Base-by-base conservation (phyloP, 2,113 vertebrate genomes). In the Petrocephalus microphthalmus region DNA sequence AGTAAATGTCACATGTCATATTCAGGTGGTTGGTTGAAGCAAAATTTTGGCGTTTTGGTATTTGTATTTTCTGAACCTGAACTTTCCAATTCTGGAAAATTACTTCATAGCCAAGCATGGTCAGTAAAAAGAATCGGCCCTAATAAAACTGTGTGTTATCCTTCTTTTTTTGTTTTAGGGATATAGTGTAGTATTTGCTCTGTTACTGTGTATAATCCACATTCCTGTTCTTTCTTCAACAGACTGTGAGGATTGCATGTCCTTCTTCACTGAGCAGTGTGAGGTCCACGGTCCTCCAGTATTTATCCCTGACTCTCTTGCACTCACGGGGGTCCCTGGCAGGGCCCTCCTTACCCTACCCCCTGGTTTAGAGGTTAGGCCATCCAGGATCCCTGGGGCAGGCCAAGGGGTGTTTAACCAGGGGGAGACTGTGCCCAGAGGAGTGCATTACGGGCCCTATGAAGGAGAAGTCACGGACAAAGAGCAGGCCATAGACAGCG, bases 331-430 rank as follows among this genome's bases (percentile, higher is more conserved):
- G 19, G 82, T 84, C 2, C 84, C 86, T 3, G 88, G 92, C 17
- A 88, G 87, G 82, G 91, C 94, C 10, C 71, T n/a, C n/a, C n/a
- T n/a, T n/a, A n/a, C n/a, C n/a, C n/a, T n/a, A n/a, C n/a, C n/a
- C n/a, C n/a, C n/a, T 37, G 92, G 93, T 0, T 82, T 94, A 33
- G 89, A 81, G 71, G 92, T 94, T 22, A 49, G 90, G 13, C 78
- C 57, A 1, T 94, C 93, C 0, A 42, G 91, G 45, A 94, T 94
- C 84, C 91, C 92, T 22, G 84, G 89, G 19, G 93, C 94, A 37
- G 94, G 93, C 13, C 92, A 94, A 74, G 94, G 94, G 37, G 91
- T 95, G 2, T n/a, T n/a, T n/a, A n/a, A n/a, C n/a, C n/a, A n/a
- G n/a, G n/a, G n/a, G n/a, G n/a, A n/a, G n/a, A n/a, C n/a, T n/a